Evolutionary conservation across 2,888 invertebrate genomes (phyloP).

Genomic region (Beris chalybata): DNA sequence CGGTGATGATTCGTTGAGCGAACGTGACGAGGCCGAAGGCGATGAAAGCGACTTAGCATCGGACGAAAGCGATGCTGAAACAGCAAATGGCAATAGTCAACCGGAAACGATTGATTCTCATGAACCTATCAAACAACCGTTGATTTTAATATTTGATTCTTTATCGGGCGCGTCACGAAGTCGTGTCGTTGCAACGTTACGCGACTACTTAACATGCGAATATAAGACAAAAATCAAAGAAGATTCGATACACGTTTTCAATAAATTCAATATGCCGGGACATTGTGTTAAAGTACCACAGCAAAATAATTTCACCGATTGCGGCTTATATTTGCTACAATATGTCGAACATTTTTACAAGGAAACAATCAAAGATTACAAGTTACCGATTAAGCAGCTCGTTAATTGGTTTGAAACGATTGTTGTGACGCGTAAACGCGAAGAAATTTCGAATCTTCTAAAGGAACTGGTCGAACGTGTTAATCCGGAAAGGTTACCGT

Average conservation of each 20-base stretch:
- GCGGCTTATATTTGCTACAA: conserved; percentile 92
- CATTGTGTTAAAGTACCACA: conserved; percentile 92
- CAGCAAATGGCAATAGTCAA: conserved; percentile 37
- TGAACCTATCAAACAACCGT: conserved; percentile 61
- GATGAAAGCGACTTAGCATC: conserved; percentile 73
- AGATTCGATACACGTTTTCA: conserved; percentile 63
- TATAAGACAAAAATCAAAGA: conserved; percentile 71
- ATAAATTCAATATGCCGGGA: conserved; percentile 83
- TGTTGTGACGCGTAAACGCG: conserved; percentile 80
- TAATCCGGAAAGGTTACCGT: conserved; percentile 66
- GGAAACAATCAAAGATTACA: conserved; percentile 80
- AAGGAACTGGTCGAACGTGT: conserved; percentile 73
- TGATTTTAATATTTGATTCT: conserved; percentile 95
- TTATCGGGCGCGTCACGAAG: conserved; percentile 77
- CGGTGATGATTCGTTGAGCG: conserved; percentile 71
- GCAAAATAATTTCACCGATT: conserved; percentile 96
- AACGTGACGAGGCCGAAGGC: conserved; percentile 77
- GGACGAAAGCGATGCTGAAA: conserved; percentile 53
- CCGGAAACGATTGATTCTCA: conserved; percentile 31
- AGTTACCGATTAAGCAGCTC: conserved; percentile 79
- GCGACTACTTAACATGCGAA: conserved; percentile 90
- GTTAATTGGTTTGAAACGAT: conserved; percentile 86
- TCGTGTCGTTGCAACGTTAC: conserved; percentile 83
- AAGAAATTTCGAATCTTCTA: conserved; percentile 80
- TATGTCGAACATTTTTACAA: conserved; percentile 96